A percentile compares a stretch with the other conserved stretches of the same genome.
Conservation (phyloP, 2,113 vertebrate species). For the Arothron firmamentum region DNA sequence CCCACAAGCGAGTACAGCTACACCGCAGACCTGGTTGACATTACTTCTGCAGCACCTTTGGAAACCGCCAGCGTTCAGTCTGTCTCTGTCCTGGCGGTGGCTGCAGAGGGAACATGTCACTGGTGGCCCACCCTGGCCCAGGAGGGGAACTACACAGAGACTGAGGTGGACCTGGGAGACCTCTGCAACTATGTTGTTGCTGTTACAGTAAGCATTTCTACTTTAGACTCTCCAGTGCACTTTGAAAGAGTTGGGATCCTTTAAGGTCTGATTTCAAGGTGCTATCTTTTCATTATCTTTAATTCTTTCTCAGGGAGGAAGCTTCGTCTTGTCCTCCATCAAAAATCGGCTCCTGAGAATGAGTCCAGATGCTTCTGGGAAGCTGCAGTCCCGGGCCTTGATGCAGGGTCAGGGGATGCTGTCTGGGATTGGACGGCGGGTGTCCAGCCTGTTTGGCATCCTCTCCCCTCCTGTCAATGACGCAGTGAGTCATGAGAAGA, state of each 20-base stretch:
- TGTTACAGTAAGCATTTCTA: slow-evolving; percentile 75
- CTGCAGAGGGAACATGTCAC: slow-evolving; percentile 81
- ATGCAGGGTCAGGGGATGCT: slow-evolving; percentile 90
- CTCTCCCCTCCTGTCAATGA: slow-evolving; percentile 81
- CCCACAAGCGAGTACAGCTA: slow-evolving; percentile 81
- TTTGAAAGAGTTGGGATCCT: no score
- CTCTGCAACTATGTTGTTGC: slow-evolving; percentile 83
- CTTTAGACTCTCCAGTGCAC: background rate
- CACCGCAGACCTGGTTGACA: slow-evolving; percentile 82
- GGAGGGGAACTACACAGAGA: slow-evolving; percentile 83
- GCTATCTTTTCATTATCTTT: background rate
- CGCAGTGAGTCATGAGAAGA: slow-evolving; percentile 72
- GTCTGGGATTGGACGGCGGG: slow-evolving; percentile 88
- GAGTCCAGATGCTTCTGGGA: slow-evolving; percentile 78
- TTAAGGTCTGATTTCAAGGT: no score
- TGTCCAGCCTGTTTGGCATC: slow-evolving; percentile 93
- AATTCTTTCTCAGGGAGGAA: slow-evolving; percentile 78
- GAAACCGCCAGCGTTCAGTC: slow-evolving; percentile 78
- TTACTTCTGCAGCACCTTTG: slow-evolving; percentile 71
- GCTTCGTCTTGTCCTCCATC: slow-evolving; percentile 84
- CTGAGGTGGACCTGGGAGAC: slow-evolving; percentile 77
- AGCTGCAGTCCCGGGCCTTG: slow-evolving; percentile 78
- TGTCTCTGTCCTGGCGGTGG: slow-evolving; percentile 82
- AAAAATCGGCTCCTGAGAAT: slow-evolving; percentile 80
- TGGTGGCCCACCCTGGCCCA: slow-evolving; percentile 87